phyloP scores from a whole-genome alignment of 2,888 invertebrate species.

The Pedicia rivosa region DNA sequence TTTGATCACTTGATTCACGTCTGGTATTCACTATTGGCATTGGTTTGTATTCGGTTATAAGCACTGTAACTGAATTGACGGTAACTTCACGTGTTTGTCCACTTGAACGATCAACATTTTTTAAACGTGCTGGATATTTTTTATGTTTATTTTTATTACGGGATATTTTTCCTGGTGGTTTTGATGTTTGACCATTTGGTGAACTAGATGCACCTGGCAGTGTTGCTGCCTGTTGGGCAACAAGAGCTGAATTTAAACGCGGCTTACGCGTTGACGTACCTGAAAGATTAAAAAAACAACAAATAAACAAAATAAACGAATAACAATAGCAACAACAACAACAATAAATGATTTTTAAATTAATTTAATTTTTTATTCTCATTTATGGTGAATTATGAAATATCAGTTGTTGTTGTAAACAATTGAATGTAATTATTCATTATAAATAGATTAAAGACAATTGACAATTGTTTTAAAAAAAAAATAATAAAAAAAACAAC shows the following conservation, averaged over 20 bases:
- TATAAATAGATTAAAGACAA: too few species aligned
- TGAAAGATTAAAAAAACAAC: constrained; percentile 21
- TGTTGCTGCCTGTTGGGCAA: constrained; percentile 83
- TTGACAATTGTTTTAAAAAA: too few species aligned
- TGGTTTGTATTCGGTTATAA: constrained; percentile 91
- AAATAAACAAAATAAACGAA: neutral
- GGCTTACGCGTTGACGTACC: constrained; percentile 86
- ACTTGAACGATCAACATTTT: constrained; percentile 84
- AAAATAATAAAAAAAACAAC: too few species aligned
- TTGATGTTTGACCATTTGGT: constrained; percentile 33
- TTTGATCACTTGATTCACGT: constrained; percentile 29
- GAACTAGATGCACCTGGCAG: constrained; percentile 40
- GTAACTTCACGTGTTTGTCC: constrained; percentile 91
- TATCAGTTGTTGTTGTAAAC: too few species aligned
- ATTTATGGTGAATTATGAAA: too few species aligned
- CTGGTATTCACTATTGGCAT: constrained; percentile 35
- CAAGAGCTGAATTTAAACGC: constrained; percentile 89
- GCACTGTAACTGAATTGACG: constrained; percentile 91
- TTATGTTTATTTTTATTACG: constrained; percentile 39
- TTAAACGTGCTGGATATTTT: constrained; percentile 62
- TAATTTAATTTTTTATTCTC: too few species aligned
- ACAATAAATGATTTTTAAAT: too few species aligned
- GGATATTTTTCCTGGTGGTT: constrained; percentile 18
- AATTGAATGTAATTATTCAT: too few species aligned
- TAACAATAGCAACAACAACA: neutral